Conservation (phyloP, 2,113 vertebrate genomes). For the Clarias gariepinus region DNA sequence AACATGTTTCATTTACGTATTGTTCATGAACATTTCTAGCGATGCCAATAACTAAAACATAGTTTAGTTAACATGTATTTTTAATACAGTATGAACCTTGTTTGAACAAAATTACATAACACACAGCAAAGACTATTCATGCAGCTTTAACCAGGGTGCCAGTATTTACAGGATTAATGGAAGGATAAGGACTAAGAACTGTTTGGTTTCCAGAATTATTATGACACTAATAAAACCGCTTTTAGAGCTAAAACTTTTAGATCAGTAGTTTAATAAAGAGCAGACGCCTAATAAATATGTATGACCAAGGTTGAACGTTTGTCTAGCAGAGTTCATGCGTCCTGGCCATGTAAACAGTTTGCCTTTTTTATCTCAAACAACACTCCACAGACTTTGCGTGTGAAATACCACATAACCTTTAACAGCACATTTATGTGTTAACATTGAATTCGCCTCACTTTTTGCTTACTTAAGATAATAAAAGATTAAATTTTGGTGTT, state of each 20-base stretch:
- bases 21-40: neutral
- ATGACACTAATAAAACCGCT: constrained; percentile 10
- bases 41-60: neutral
- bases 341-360: constrained; percentile 10
- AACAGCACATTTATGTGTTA: neutral
- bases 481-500: neutral
- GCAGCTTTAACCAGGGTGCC: neutral
- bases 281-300: neutral
- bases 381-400: neutral
- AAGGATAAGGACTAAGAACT: neutral
- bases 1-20: neutral
- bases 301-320: neutral
- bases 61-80: neutral
- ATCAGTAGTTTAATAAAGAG: neutral
- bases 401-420: constrained; percentile 16
- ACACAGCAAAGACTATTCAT: neutral
- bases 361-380: constrained; percentile 22
- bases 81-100: neutral
- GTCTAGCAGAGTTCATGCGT: neutral
- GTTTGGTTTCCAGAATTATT: neutral
- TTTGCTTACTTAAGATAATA: neutral
- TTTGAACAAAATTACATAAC: neutral
- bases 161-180: neutral
- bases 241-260: constrained; percentile 18
- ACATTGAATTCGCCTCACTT: neutral